Conservation (phyloP, 2,113 vertebrate species). For the Terrapene triunguis region DNA sequence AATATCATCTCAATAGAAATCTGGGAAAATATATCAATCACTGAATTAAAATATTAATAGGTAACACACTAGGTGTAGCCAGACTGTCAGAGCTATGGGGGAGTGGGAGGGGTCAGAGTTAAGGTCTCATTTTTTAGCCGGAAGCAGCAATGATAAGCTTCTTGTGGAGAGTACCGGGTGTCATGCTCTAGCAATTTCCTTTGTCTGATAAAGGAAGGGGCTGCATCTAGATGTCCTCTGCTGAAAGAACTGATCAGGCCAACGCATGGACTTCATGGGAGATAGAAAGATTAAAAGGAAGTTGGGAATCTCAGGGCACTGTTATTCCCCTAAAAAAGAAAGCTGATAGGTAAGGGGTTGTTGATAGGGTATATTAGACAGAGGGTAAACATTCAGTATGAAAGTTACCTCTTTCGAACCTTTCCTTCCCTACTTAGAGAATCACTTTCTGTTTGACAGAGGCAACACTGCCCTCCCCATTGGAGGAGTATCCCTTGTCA, state of each 20-base stretch:
- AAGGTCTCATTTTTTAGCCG: background rate
- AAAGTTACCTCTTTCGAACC: background rate
- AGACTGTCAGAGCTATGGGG: background rate
- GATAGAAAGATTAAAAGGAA: background rate
- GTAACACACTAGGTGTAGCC: background rate
- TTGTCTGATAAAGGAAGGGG: background rate
- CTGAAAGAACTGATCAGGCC: background rate
- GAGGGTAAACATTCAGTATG: rapidly evolving
- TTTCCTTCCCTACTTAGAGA: background rate
- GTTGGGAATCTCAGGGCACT: background rate
- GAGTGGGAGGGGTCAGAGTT: background rate
- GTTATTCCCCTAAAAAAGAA: background rate
- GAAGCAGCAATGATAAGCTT: background rate
- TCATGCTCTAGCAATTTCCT: background rate
- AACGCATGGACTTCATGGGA: background rate
- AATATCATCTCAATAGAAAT: background rate
- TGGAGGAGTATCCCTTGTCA: background rate
- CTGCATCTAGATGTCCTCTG: background rate
- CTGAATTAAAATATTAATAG: background rate
- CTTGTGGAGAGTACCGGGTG: background rate
- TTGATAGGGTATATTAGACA: background rate
- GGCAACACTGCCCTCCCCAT: background rate
- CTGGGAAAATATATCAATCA: background rate
- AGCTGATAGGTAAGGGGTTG: background rate
- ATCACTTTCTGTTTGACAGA: too few species aligned